Percentiles rank a stretch among this genome's conserved stretches.
These are phyloP conservation scores for Apeltes quadracus DNA, from an alignment of 2,113 vertebrate genomes.

Conservation along the genomic window DNA sequence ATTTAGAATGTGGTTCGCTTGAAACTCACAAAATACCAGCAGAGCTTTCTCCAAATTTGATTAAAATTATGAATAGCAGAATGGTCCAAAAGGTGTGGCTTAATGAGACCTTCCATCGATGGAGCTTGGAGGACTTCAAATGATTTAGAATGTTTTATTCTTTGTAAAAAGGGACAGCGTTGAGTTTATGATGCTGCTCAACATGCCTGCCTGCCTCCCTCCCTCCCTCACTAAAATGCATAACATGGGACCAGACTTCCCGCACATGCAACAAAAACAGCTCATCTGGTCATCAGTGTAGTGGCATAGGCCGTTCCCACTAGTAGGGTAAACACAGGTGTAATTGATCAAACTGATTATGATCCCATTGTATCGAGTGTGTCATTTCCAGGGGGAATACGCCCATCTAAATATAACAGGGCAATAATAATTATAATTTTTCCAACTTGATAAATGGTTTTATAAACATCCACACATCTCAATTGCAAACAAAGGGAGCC, in stretches of 20 bases:
- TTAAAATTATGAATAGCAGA: constrained; percentile 21
- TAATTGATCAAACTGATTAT: neutral
- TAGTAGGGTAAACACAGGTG: neutral
- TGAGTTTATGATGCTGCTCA: constrained; percentile 25
- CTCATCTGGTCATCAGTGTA: constrained; percentile 17
- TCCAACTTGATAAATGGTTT: constrained; percentile 34
- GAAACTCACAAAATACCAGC: constrained; percentile 45
- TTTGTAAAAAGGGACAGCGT: neutral
- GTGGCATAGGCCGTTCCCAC: neutral
- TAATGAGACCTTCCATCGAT: constrained; percentile 23
- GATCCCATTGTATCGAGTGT: neutral
- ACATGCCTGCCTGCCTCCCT: constrained; percentile 1
- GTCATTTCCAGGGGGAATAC: neutral
- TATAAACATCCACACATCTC: constrained; percentile 36
- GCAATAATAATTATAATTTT: constrained; percentile 16
- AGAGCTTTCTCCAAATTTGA: constrained; percentile 40
- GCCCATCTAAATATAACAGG: neutral
- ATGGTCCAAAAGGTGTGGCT: neutral
- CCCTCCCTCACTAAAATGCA: neutral
- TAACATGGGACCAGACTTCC: constrained; percentile 3
- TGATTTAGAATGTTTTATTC: constrained; percentile 29
- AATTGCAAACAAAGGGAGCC: constrained; percentile 30
- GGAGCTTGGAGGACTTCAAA: constrained; percentile 23
- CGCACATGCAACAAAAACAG: constrained; percentile 47
- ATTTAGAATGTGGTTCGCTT: constrained; percentile 32